A percentile compares a stretch with the other conserved stretches of the same genome.
Evolutionary conservation across 2,888 invertebrate genomes (phyloP).

Genomic region (Macaria liturata): DNA sequence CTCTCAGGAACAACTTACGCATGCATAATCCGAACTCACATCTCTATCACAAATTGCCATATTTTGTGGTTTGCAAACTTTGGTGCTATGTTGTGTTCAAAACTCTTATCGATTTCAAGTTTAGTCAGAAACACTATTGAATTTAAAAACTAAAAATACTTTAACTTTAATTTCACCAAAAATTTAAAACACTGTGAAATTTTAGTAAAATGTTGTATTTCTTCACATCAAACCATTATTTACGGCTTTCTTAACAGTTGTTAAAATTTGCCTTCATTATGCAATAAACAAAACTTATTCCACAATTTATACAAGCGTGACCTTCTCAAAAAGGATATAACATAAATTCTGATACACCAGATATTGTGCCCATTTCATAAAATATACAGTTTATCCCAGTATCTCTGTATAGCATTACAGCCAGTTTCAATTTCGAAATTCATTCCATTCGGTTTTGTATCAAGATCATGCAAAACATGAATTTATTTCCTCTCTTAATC

Average conservation of each 20-base stretch:
- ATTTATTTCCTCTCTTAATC: constrained; percentile 34
- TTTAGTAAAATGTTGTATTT: too few species aligned
- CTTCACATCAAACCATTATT: too few species aligned
- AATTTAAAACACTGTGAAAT: too few species aligned
- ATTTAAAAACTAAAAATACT: too few species aligned
- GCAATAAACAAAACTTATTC: background rate
- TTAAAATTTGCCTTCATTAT: too few species aligned
- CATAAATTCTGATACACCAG: constrained; percentile 17
- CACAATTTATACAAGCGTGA: constrained; percentile 12
- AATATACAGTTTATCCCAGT: constrained; percentile 20
- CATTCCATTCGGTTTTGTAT: constrained; percentile 28
- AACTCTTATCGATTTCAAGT: too few species aligned
- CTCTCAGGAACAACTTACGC: constrained; percentile 59
- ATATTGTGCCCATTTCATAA: constrained; percentile 24
- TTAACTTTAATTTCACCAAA: too few species aligned
- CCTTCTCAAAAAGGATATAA: constrained; percentile 19
- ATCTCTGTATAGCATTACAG: constrained; percentile 23
- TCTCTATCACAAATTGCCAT: constrained; percentile 44
- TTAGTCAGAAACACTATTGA: too few species aligned
- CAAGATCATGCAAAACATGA: constrained; percentile 40
- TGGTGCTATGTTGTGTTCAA: too few species aligned
- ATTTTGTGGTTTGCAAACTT: background rate
- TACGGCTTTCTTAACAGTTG: too few species aligned
- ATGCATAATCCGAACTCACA: constrained; percentile 60
- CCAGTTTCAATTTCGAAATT: constrained; percentile 33